phyloP scores from a whole-genome alignment of 2,888 invertebrate species.

The Notodonta dromedarius region DNA sequence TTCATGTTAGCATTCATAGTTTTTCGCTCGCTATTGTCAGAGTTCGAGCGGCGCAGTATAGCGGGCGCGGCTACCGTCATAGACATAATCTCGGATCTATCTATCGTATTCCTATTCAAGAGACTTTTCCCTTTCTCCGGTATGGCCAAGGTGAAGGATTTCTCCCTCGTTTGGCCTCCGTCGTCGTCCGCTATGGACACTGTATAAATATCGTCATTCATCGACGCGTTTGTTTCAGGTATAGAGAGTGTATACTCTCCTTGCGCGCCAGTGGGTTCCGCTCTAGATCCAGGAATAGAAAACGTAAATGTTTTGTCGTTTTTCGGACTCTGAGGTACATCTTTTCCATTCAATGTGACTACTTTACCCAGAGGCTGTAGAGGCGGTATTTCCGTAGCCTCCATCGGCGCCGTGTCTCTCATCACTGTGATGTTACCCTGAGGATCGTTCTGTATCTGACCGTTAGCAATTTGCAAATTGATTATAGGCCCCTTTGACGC shows the following conservation, averaged over 20 bases:
- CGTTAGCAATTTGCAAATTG: slow-evolving; percentile 88
- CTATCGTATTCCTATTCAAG: slow-evolving; percentile 67
- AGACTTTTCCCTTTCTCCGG: slow-evolving; percentile 79
- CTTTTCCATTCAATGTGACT: slow-evolving; percentile 65
- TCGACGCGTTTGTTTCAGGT: slow-evolving; percentile 78
- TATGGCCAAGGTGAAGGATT: slow-evolving; percentile 75
- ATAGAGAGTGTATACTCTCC: slow-evolving; percentile 80
- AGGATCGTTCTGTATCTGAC: slow-evolving; percentile 85
- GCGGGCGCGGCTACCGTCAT: slow-evolving; percentile 73
- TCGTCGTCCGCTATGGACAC: slow-evolving; percentile 81
- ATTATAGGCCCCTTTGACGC: slow-evolving; percentile 85
- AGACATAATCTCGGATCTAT: slow-evolving; percentile 60
- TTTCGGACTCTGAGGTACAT: slow-evolving; percentile 62
- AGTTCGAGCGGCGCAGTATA: slow-evolving; percentile 77
- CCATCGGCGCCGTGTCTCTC: slow-evolving; percentile 69
- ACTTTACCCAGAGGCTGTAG: slow-evolving; percentile 71
- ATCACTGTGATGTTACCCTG: slow-evolving; percentile 86
- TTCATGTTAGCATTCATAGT: slow-evolving; percentile 63
- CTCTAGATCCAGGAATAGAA: slow-evolving; percentile 76
- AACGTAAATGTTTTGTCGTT: slow-evolving; percentile 69
- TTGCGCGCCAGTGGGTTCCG: slow-evolving; percentile 78
- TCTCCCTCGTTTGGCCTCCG: slow-evolving; percentile 66
- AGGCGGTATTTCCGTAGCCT: slow-evolving; percentile 71
- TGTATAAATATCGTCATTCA: slow-evolving; percentile 82
- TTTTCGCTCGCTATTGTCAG: slow-evolving; percentile 77